A percentile compares a stretch with the other conserved stretches of the same genome.
These are phyloP conservation scores for Microcebus murinus DNA, from an alignment of 2,113 vertebrate species.

Conservation along the genomic window DNA sequence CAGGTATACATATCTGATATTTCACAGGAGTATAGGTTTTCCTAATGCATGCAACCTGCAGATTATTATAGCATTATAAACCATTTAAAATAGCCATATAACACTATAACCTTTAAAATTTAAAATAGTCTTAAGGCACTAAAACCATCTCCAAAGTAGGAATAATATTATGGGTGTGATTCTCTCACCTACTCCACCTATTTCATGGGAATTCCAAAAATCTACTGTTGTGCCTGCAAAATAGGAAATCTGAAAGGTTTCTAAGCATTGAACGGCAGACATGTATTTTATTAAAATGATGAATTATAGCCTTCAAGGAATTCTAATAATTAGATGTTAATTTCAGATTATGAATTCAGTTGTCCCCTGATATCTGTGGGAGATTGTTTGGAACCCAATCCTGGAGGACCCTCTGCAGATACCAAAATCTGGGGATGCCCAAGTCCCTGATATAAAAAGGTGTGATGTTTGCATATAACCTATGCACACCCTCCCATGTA, in stretches of 20 bases:
- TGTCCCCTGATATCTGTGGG: neutral
- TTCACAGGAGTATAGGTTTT: neutral
- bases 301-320: neutral
- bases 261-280: neutral
- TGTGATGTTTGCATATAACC: neutral
- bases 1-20: neutral
- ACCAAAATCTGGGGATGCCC: neutral
- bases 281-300: constrained; percentile 33
- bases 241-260: neutral
- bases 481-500: neutral
- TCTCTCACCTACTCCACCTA: neutral
- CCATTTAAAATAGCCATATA: neutral
- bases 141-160: neutral
- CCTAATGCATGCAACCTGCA: too few species aligned
- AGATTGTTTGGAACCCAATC: neutral
- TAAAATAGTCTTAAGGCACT: neutral
- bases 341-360: neutral
- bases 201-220: neutral
- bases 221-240: neutral
- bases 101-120: neutral
- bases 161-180: neutral
- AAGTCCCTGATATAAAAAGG: neutral
- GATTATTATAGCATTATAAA: neutral
- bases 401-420: neutral
- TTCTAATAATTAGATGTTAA: neutral